Conservation (phyloP, 2,797 vertebrate genomes). For the Ptychobarbus kaznakovi region DNA sequence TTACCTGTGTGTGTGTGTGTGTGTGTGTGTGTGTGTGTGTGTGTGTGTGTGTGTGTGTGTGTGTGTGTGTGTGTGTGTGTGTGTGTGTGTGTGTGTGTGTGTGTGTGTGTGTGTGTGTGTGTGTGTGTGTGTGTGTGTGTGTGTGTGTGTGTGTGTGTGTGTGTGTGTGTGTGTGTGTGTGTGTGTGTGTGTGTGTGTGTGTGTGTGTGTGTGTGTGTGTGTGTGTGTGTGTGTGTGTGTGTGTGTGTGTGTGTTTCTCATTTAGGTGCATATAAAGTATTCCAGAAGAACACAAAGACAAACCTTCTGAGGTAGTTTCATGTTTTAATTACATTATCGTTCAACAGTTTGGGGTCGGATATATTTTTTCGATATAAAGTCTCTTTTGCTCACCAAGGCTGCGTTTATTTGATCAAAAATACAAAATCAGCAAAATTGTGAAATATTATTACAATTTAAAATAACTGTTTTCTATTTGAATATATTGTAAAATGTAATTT, state of each 20-base stretch:
- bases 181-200: no score
- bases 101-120: no score
- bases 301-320: slow-evolving; percentile 81
- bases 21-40: no score
- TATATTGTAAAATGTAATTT: background rate
- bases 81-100: no score
- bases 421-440: background rate
- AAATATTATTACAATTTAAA: background rate
- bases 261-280: slow-evolving; percentile 88
- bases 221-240: no score
- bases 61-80: no score
- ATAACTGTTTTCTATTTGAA: background rate
- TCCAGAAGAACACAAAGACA: slow-evolving; percentile 81
- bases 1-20: background rate
- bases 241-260: slow-evolving; percentile 37
- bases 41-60: no score
- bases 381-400: background rate
- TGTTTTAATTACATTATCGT: background rate
- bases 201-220: no score
- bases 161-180: no score
- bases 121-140: no score
- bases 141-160: no score
- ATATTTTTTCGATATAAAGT: background rate
- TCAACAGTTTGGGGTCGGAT: background rate
- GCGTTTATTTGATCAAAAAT: background rate